These are phyloP conservation scores for Siniperca chuatsi DNA, from an alignment of 2,113 vertebrate species.

Conservation along the genomic window DNA sequence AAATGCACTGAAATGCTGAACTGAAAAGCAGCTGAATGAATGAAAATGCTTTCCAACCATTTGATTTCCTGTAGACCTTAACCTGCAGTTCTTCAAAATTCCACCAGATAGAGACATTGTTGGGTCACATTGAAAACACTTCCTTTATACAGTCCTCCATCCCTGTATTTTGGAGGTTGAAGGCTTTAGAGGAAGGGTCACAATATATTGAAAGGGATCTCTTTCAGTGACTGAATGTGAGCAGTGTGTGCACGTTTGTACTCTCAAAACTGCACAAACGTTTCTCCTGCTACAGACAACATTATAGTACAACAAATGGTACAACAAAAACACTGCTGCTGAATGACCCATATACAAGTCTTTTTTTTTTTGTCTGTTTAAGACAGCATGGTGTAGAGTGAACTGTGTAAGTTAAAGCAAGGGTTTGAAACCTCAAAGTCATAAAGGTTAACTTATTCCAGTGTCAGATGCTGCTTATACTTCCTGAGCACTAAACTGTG, in stretches of 20 bases:
- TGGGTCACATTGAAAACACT: slow-evolving; percentile 31
- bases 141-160: not conserved
- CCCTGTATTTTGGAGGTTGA: slow-evolving; percentile 9
- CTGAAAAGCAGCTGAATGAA: not conserved
- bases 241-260: not conserved
- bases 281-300: not conserved
- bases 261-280: not conserved
- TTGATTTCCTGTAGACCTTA: not conserved
- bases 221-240: not conserved
- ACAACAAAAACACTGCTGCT: not conserved
- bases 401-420: not conserved
- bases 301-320: not conserved
- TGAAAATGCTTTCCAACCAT: slow-evolving; percentile 8
- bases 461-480: not conserved
- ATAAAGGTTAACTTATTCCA: not conserved
- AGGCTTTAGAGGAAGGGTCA: not conserved
- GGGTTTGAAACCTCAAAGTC: not conserved
- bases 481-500: not conserved
- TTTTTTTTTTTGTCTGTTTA: not conserved
- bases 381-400: not conserved
- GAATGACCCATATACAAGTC: not conserved
- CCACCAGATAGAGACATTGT: slow-evolving; percentile 73
- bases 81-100: slow-evolving; percentile 52
- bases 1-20: slow-evolving; percentile 5
- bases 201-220: not conserved